These are phyloP conservation scores for Cygnus buccinator DNA, from an alignment of 2,113 vertebrate species.

Conservation along the genomic window DNA sequence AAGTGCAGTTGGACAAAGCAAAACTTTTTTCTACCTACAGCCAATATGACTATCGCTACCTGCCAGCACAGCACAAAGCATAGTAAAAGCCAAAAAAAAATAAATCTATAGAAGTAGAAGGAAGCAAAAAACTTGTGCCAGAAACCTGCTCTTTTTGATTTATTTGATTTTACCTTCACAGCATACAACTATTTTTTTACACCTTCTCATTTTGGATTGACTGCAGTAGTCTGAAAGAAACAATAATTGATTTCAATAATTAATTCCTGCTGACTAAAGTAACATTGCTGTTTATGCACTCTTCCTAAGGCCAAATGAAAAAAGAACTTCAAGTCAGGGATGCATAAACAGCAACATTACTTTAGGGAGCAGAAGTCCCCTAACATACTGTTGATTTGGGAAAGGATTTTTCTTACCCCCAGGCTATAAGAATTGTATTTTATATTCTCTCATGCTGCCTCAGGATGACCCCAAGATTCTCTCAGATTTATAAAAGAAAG, in stretches of 20 bases:
- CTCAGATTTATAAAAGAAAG: constrained; percentile 42
- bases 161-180: constrained; percentile 58
- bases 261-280: constrained; percentile 77
- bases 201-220: constrained; percentile 55
- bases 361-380: constrained; percentile 77
- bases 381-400: constrained; percentile 80
- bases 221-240: constrained; percentile 65
- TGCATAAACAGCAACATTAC: constrained; percentile 75
- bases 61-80: background rate
- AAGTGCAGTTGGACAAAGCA: background rate
- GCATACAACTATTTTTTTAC: constrained; percentile 57
- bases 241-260: constrained; percentile 82
- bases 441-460: constrained; percentile 59
- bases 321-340: constrained; percentile 72
- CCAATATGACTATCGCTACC: background rate
- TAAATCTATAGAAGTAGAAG: background rate
- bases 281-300: constrained; percentile 55
- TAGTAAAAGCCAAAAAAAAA: background rate
- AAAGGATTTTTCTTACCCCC: constrained; percentile 70
- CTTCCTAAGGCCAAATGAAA: constrained; percentile 57
- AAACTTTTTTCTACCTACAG: background rate
- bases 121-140: background rate
- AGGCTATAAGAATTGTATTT: constrained; percentile 74
- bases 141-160: constrained; percentile 47
- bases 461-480: constrained; percentile 57